Base-by-base conservation (phyloP, 2,888 invertebrate genomes). In the Euzophera pinguis region DNA sequence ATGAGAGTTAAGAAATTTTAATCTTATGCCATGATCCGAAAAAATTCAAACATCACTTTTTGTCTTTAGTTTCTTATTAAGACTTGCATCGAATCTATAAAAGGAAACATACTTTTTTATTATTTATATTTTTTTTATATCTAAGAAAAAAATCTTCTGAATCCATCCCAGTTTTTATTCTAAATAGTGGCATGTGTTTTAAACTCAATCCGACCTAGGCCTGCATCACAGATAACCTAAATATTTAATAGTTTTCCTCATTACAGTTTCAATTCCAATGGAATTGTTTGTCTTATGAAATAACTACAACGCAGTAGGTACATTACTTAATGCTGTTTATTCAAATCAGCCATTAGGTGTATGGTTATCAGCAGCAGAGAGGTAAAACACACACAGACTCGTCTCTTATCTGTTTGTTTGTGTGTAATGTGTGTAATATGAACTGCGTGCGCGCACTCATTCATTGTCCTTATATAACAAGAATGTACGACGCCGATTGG, bases 391-490 rank as follows among this genome's bases (percentile, higher is more conserved):
- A 45, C 45, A 45, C 2, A 1, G 32, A 1, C 1, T n/a, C 5
- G 10, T 14, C 9, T 32, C 10, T 10, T 14, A 13, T 7, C 13
- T 1, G 16, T 16, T 1, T 16, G 34, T 34, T 12, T 45, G 32
- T 32, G 45, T 45, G 32, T 32, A 7, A 32, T 32, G 45, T 32
- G 45, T 14, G 45, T 45, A 32, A 32, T 45, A 45, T 45, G 2
- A 5, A 22, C 45, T 32, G 45, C 32, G 12, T 52, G 29, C 51
- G n/a, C 22, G 22, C 41, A 53, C 57, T 59, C 57, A 57, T 59
- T 59, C 57, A 59, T 56, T 43, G 41, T 53, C 32, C 39, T 32
- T 32, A 45, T 45, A n/a, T 32, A 10, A 10, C 8, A 12, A 29
- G 32, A 10, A 32, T 32, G 16, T 39, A 16, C 39, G 39, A 4